Evolutionary conservation across 2,888 invertebrate species (phyloP).

Genomic region (Cremastinae sp.): DNA sequence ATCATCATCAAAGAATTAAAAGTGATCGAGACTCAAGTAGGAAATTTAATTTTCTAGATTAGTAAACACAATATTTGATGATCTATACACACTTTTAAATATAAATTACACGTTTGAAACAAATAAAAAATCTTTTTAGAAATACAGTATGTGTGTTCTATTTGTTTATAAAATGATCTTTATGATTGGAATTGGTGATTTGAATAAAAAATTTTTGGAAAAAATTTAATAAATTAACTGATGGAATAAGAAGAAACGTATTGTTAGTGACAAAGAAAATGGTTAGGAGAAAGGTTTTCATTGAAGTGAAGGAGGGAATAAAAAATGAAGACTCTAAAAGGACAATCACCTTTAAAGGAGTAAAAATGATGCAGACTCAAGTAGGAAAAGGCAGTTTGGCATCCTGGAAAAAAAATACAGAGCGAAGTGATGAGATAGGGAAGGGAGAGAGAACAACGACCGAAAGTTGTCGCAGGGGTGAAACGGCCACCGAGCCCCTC

Average conservation of each 20-base stretch:
- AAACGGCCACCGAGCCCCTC: slow-evolving; percentile 41
- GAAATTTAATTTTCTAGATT: too few relatives aligned
- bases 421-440: neutral
- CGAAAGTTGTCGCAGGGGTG: slow-evolving; percentile 14
- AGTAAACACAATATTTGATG: too few relatives aligned
- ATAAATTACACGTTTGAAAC: too few relatives aligned
- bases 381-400: slow-evolving; percentile 27
- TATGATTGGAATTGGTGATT: too few relatives aligned
- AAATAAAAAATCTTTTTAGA: too few relatives aligned
- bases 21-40: slow-evolving; percentile 7
- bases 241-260: too few relatives aligned
- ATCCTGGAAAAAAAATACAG: slow-evolving; percentile 20
- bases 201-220: too few relatives aligned
- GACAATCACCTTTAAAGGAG: slow-evolving; percentile 13
- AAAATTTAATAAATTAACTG: too few relatives aligned
- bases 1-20: slow-evolving; percentile 7
- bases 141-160: too few relatives aligned
- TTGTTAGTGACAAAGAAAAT: too few relatives aligned
- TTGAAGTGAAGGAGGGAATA: neutral
- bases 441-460: slow-evolving; percentile 29
- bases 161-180: too few relatives aligned
- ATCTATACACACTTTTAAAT: too few relatives aligned
- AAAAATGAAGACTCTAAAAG: neutral
- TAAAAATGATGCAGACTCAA: neutral
- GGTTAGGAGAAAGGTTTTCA: neutral